Conservation (phyloP, 2,888 invertebrate genomes). For the Drosophila mulleri region DNA sequence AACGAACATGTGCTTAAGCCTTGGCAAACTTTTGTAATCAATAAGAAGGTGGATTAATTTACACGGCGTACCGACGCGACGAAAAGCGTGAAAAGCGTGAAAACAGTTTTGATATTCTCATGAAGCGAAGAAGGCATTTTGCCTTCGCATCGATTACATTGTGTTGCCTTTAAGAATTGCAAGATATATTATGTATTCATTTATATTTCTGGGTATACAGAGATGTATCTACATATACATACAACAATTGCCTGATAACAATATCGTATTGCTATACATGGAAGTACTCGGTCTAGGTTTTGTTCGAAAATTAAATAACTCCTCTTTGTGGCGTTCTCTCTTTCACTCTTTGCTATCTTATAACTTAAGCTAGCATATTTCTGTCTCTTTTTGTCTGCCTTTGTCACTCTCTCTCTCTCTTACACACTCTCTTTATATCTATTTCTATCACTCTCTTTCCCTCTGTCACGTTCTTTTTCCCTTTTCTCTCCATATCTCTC, state of each 20-base stretch:
- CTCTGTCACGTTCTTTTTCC: too few relatives aligned
- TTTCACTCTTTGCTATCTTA: too few relatives aligned
- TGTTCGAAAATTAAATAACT: too few relatives aligned
- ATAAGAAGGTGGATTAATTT: conserved; percentile 23
- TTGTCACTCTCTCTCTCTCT: too few relatives aligned
- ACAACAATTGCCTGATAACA: not conserved
- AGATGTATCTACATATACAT: too few relatives aligned
- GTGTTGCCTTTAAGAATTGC: not conserved
- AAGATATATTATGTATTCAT: too few relatives aligned
- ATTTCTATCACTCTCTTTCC: not conserved
- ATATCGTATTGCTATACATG: not conserved
- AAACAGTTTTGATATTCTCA: not conserved
- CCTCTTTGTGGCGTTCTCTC: not conserved
- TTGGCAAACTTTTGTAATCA: conserved; percentile 21
- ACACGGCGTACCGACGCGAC: not conserved
- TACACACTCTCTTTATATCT: too few relatives aligned
- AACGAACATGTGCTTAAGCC: conserved; percentile 7
- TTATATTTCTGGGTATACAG: too few relatives aligned
- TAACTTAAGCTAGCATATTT: too few relatives aligned
- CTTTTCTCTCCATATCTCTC: too few relatives aligned
- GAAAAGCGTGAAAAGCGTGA: not conserved
- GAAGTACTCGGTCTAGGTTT: too few relatives aligned
- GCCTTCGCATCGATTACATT: not conserved
- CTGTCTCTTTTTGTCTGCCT: too few relatives aligned
- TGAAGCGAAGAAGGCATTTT: not conserved